phyloP scores from a whole-genome alignment of 2,888 invertebrate genomes.

The Pinctada fucata region DNA sequence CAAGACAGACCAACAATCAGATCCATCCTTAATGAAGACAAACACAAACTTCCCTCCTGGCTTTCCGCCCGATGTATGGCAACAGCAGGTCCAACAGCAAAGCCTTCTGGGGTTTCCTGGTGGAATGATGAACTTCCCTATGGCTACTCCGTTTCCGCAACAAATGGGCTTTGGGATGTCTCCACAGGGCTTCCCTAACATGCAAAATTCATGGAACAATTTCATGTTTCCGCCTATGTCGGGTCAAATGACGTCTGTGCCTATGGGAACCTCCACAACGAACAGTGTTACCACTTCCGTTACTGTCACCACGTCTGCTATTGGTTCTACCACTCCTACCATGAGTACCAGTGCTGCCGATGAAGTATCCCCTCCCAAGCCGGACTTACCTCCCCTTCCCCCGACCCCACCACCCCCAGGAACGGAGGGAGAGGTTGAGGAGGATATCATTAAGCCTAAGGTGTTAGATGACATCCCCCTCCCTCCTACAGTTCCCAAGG shows the following conservation, averaged over 20 bases:
- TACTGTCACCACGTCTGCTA: slow-evolving; percentile 18
- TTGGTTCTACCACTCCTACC: neutral
- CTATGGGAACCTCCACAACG: slow-evolving; percentile 15
- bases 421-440: slow-evolving; percentile 36
- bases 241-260: slow-evolving; percentile 14
- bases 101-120: slow-evolving; percentile 8
- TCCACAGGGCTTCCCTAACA: slow-evolving; percentile 39
- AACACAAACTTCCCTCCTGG: neutral
- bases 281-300: slow-evolving; percentile 13
- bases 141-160: slow-evolving; percentile 35
- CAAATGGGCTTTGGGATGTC: slow-evolving; percentile 37
- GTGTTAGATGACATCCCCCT: slow-evolving; percentile 38
- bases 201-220: slow-evolving; percentile 32
- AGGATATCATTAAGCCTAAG: neutral
- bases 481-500: slow-evolving; percentile 21
- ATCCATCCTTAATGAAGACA: no score
- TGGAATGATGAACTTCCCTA: slow-evolving; percentile 38
- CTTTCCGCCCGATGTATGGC: slow-evolving; percentile 25
- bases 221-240: slow-evolving; percentile 34
- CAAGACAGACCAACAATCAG: no score
- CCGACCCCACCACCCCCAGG: slow-evolving; percentile 48
- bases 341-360: slow-evolving; percentile 16
- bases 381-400: slow-evolving; percentile 46
- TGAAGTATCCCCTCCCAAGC: slow-evolving; percentile 34
- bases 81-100: slow-evolving; percentile 33